Base-by-base conservation (phyloP, 1,140 invertebrate species). In the Nephila pilipes region DNA sequence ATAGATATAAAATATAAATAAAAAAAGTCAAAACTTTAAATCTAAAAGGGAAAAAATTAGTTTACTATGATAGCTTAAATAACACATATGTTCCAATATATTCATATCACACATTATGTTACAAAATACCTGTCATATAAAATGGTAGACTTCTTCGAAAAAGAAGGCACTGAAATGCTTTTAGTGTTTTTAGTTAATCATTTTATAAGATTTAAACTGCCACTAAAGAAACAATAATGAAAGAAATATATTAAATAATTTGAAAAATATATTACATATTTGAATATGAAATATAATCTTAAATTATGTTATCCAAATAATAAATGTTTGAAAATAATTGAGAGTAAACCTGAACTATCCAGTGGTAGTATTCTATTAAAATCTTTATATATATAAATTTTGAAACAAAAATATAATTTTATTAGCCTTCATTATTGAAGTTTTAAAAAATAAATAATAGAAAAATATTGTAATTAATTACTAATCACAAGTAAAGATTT, bases 121-220 rank as follows among this genome's bases (percentile, higher is more conserved):
- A 55, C 46, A 81, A 81, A 81, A 81, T 81, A 54, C 20, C 22
- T 20, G 36, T 81, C 46, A 75, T 75, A 81, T 81, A 81, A 81
- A 81, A 81, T 22, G 80, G 80, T 55, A 46, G 36, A 38, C 29
- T 81, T 81, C 46, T 46, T 81, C 46, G 14, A 80, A 81, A 81
- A 55, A 54, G 38, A 81, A 81, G 80, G 80, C 80, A 81, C 80
- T 55, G 46, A 81, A 81, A 25, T 81, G 10, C 46, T n/a, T 14
- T 54, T 18, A 81, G 80, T 81, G 10, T 54, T n/a, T 14, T 54
- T 18, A 81, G 80, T 38, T 81, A 81, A 81, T 10, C 29, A 81
- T 36, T 75, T 75, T 75, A 75, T 32, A 75, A 18, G 29, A 75
- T 29, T 32, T 36, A 75, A 75, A 32, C 32, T 75, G 32, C 12